Evolutionary conservation across 2,113 vertebrate genomes (phyloP), one percentile per base, ranked within the genome.

Genomic region (Tachycineta bicolor): DNA sequence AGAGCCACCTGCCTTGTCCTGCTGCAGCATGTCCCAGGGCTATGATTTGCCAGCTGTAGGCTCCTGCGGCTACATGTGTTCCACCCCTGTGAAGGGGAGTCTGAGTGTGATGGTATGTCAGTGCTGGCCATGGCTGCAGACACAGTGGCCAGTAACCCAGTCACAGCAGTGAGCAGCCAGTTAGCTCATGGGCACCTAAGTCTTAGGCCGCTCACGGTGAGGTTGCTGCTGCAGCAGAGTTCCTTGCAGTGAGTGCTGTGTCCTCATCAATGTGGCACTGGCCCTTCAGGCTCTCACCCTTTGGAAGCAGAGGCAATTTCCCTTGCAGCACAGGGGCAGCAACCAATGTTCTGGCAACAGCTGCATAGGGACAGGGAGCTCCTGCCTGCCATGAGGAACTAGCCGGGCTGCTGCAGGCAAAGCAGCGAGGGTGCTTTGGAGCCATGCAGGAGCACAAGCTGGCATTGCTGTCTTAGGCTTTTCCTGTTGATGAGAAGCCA

Each of bases 291-390:
- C n/a, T 52, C 50, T 78, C 3, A 0, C 18, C 12, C 5, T 49
- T 13, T 10, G 59, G 76, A 65, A 76, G 47, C 39, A 18, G 84
- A 34, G 39, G 22, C 11, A 5, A 22, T 65, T 41, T 73, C 68
- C 53, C 59, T 33, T 39, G 63, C 0, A 0, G 59, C 68, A 12
- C 21, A 8, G 73, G n/a, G 63, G 33, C 62, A 62, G 46, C 20
- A 10, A 46, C 31, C 0, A 1, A 5, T 44, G 53, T 26, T 50
- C 31, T 0, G 0, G n/a, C 50, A 34, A 0, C 43, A 17, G 52
- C 60, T 49, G 43, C 63, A 1, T 0, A 0, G 67, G 63, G n/a
- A 14, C 34, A 6, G 25, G 0, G 37, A 52, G 53, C 39, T 71
- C 65, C 46, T 55, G 49, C 50, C 60, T 87, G 69, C 65, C 4